Conservation (phyloP, 2,888 invertebrate genomes). For the Chloroclysta siterata region DNA sequence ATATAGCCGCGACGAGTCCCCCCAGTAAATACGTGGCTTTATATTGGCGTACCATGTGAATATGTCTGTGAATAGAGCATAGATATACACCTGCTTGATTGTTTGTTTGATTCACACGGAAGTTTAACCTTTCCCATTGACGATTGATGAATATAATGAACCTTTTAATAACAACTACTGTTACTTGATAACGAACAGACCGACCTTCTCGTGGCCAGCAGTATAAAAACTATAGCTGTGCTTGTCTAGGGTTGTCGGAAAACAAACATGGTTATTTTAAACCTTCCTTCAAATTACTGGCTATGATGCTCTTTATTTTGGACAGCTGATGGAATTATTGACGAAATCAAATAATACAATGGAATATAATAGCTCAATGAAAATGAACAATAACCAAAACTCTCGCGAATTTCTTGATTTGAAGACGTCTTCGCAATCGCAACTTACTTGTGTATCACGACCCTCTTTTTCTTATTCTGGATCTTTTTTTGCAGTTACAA, state of each 20-base stretch:
- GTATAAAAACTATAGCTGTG: conserved; percentile 22
- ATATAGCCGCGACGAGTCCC: conserved; percentile 7
- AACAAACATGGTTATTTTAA: conserved; percentile 7
- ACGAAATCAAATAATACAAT: no score
- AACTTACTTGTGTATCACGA: background rate
- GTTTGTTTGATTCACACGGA: conserved; percentile 68
- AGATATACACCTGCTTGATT: conserved; percentile 46
- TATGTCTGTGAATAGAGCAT: conserved; percentile 33
- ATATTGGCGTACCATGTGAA: conserved; percentile 22
- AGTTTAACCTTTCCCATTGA: conserved; percentile 68
- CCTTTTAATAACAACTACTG: conserved; percentile 41
- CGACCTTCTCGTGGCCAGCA: conserved; percentile 35
- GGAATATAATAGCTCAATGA: no score
- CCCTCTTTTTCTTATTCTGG: conserved; percentile 2
- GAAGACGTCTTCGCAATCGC: no score
- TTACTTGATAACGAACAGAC: conserved; percentile 33
- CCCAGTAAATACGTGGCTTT: conserved; percentile 12
- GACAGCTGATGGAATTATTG: no score
- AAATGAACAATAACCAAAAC: no score
- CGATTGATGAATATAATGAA: conserved; percentile 37
- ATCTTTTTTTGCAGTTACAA: conserved; percentile 89
- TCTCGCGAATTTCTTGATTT: no score
- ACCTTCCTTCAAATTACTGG: background rate
- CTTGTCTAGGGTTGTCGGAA: conserved; percentile 7
- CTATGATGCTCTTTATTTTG: conserved; percentile 1